These are phyloP conservation scores for Deilephila porcellus DNA, from an alignment of 2,888 invertebrate species.

Conservation along the genomic window DNA sequence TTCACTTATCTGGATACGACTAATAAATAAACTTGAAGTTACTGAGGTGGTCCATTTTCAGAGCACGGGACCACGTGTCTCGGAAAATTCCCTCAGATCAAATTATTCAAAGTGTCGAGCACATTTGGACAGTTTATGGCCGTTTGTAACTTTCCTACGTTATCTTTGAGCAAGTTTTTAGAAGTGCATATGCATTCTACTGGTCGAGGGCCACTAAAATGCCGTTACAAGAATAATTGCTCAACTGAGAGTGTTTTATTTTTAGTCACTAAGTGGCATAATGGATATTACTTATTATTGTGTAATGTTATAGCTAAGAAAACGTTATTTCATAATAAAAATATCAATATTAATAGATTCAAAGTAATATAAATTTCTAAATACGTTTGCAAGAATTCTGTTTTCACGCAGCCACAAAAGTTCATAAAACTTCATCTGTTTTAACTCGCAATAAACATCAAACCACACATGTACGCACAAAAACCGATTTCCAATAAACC, in stretches of 20 bases:
- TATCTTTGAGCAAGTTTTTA: slow-evolving; percentile 49
- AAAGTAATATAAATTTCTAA: no score
- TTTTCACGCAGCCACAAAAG: no score
- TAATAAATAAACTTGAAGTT: slow-evolving; percentile 23
- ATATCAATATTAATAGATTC: no score
- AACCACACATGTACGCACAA: slow-evolving; percentile 5
- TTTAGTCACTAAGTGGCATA: not conserved
- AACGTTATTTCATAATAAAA: no score
- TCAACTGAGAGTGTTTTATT: slow-evolving; percentile 27
- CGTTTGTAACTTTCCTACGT: slow-evolving; percentile 59
- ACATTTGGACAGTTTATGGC: slow-evolving; percentile 52
- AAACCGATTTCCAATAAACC: slow-evolving; percentile 23
- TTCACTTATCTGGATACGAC: slow-evolving; percentile 20
- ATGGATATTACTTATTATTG: not conserved
- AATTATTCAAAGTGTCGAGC: slow-evolving; percentile 31
- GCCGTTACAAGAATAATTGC: slow-evolving; percentile 39
- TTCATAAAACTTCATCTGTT: no score
- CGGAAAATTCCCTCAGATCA: slow-evolving; percentile 30
- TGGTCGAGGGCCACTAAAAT: slow-evolving; percentile 54
- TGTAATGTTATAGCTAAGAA: not conserved
- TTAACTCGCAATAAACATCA: not conserved
- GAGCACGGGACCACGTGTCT: slow-evolving; percentile 27
- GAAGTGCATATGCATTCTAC: slow-evolving; percentile 56
- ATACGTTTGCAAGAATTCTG: no score
- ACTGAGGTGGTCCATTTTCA: slow-evolving; percentile 29